Base-by-base conservation (phyloP, 2,113 vertebrate species). In the Pelecanus crispus region DNA sequence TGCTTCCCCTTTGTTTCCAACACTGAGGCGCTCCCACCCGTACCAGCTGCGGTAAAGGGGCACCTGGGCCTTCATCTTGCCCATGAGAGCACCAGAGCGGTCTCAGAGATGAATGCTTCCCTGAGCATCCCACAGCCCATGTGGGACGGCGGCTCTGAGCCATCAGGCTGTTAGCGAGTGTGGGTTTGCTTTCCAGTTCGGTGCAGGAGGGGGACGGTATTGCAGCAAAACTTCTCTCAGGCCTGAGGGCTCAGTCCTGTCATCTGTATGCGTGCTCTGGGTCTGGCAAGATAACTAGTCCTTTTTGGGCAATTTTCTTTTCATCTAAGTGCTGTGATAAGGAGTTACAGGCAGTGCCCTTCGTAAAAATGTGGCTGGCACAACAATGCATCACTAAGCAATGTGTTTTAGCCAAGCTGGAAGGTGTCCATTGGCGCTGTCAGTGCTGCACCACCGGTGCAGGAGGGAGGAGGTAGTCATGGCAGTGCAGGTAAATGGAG, bases 41-140 rank as follows among this genome's bases (percentile, higher is more conserved):
- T 58, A 12, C 58, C 14, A 28, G 36, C 13, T 9, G 10, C 40
- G 42, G 13, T 10, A 32, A 29, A 28, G 20, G 34, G 75, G 11
- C 32, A n/a, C 26, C 2, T 5, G 17, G 42, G 10, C 26, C 50
- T 13, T 15, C 1, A 3, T 61, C 28, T 73, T 5, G 5, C 12
- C 14, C 0, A 0, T 16, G 20, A 75, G 13, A 70, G 10, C 3
- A 31, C 7, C 11, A 8, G 68, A 9, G 47, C 1, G 3, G 5
- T 36, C 66, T 25, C 36, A 13, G 55, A 72, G 9, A 9, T 1
- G 8, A 38, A 8, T 10, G 13, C 22, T 78, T 73, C 42, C n/a
- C 26, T 3, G 3, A 18, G 14, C 1, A 3, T 10, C 28, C 50
- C 18, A 7, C 61, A 65, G 40, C 9, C 22, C 9, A 1, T 0